phyloP scores from a whole-genome alignment of 2,888 invertebrate species.

The Macrosoma leucophasiata region DNA sequence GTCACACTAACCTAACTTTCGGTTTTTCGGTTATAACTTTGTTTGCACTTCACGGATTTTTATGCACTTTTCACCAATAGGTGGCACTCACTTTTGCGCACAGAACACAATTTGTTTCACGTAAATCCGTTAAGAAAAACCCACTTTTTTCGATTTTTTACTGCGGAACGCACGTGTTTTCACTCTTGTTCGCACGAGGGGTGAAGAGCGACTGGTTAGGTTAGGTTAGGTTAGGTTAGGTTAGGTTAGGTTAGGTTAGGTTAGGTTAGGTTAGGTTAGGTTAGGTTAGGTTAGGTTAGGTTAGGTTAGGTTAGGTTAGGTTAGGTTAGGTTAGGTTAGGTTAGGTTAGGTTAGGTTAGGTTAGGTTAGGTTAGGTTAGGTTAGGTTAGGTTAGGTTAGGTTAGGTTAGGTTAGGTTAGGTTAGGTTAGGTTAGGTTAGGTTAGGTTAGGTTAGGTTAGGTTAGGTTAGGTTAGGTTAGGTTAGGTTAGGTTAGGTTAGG shows the following conservation, averaged over 20 bases:
- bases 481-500: slow-evolving; percentile 5
- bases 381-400: slow-evolving; percentile 5
- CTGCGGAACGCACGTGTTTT: no score
- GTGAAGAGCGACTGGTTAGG: slow-evolving; percentile 9
- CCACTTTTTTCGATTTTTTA: no score
- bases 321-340: slow-evolving; percentile 5
- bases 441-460: slow-evolving; percentile 5
- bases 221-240: slow-evolving; percentile 5
- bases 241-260: slow-evolving; percentile 5
- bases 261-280: slow-evolving; percentile 5
- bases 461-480: slow-evolving; percentile 5
- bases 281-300: slow-evolving; percentile 5
- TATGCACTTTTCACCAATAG: no score
- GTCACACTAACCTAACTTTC: no score
- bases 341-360: slow-evolving; percentile 5
- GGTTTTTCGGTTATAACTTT: slow-evolving; percentile 18
- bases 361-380: slow-evolving; percentile 5
- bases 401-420: slow-evolving; percentile 5
- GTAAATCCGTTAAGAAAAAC: no score
- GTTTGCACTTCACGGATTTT: no score
- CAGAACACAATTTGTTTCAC: no score
- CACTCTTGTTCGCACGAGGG: slow-evolving; percentile 11
- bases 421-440: slow-evolving; percentile 5
- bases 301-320: slow-evolving; percentile 5
- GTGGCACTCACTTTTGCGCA: no score